A percentile compares a stretch with the other conserved stretches of the same genome.
These are phyloP conservation scores for Parus major DNA, from an alignment of 2,113 vertebrate species.

Conservation along the genomic window DNA sequence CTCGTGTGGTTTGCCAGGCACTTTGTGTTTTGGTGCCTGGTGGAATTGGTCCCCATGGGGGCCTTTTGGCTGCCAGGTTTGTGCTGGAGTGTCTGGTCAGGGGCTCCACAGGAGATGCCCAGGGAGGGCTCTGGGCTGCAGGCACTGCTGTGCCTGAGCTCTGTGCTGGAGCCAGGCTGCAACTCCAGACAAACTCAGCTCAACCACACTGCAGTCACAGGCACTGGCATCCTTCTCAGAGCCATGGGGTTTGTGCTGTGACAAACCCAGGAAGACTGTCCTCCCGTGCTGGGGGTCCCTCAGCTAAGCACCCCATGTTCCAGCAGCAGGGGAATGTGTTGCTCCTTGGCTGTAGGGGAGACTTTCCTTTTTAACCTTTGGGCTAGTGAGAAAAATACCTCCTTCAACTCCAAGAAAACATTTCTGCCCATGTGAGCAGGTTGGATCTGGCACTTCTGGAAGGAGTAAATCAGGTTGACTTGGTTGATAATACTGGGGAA, in stretches of 20 bases:
- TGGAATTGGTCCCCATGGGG: accelerated
- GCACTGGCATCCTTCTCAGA: background rate
- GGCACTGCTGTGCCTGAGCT: accelerated
- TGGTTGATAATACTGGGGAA: background rate
- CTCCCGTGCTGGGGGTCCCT: background rate
- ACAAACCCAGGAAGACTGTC: background rate
- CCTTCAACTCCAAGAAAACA: background rate
- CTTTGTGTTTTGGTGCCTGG: background rate
- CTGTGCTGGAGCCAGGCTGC: background rate
- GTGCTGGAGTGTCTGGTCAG: accelerated
- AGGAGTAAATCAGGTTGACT: background rate
- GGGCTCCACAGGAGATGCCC: background rate
- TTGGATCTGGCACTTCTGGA: background rate
- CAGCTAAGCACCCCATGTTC: accelerated
- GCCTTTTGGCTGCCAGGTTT: background rate
- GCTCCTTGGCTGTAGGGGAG: background rate
- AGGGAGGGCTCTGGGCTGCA: background rate
- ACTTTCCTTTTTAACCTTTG: background rate
- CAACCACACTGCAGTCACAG: background rate
- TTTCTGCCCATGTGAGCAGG: background rate
- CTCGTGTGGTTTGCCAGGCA: background rate
- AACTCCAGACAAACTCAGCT: background rate
- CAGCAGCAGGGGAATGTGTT: background rate
- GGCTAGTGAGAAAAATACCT: background rate
- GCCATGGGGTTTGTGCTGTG: background rate